Evolutionary conservation across 2,113 vertebrate genomes (phyloP).

Genomic region (Entelurus aequoreus): DNA sequence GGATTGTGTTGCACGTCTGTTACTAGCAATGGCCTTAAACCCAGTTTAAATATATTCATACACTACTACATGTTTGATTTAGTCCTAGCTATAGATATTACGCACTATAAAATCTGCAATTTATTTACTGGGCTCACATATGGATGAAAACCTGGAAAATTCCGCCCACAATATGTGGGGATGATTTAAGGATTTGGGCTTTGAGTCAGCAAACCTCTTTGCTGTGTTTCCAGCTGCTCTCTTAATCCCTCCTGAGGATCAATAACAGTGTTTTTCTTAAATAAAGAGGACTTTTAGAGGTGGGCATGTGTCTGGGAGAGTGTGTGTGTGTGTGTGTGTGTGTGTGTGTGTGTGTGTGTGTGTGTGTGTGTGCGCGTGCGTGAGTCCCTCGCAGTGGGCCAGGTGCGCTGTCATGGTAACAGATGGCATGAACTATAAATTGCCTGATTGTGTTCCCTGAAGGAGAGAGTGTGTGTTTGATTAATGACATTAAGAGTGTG

Average conservation of each 20-base stretch:
- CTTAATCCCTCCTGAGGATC: conserved; percentile 5
- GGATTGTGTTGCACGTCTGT: too few relatives aligned
- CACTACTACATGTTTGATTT: too few relatives aligned
- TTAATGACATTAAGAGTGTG: conserved; percentile 51
- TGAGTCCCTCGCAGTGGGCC: conserved; percentile 24
- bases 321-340: conserved; percentile 6
- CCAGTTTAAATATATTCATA: too few relatives aligned
- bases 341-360: conserved; percentile 14
- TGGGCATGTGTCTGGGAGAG: not conserved
- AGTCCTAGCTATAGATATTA: too few relatives aligned
- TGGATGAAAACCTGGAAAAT: not conserved
- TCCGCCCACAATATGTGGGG: not conserved
- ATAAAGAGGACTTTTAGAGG: conserved; percentile 1
- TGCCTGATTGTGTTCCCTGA: conserved; percentile 49
- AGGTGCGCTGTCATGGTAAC: conserved; percentile 60
- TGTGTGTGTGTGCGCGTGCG: conserved; percentile 16
- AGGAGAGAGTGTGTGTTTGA: conserved; percentile 53
- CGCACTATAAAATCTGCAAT: too few relatives aligned
- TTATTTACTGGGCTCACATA: too few relatives aligned
- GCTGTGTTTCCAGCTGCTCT: not conserved
- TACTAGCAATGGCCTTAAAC: too few relatives aligned
- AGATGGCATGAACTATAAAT: conserved; percentile 63
- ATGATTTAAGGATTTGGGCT: not conserved
- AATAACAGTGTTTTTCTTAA: conserved; percentile 7
- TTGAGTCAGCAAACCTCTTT: not conserved